Evolutionary conservation across 2,113 vertebrate species (phyloP).

Genomic region (Gymnorhina tibicen): DNA sequence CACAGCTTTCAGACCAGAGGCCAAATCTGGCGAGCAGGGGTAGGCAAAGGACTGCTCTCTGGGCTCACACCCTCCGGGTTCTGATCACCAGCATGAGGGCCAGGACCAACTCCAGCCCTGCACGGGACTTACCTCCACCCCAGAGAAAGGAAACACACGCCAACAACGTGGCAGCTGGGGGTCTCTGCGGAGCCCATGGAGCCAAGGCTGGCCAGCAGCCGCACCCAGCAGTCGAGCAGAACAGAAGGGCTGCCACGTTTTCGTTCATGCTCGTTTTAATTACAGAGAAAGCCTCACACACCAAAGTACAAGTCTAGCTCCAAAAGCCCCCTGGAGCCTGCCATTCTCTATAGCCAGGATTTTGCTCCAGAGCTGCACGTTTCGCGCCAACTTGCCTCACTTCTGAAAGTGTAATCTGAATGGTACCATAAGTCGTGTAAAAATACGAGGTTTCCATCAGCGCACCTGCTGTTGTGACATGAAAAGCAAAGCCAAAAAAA

Average conservation of each 20-base stretch:
- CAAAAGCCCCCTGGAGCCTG: neutral
- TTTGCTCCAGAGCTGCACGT: rapidly evolving
- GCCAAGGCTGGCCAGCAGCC: neutral
- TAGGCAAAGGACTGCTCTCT: neutral
- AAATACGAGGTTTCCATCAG: rapidly evolving
- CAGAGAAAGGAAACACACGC: rapidly evolving
- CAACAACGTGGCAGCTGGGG: rapidly evolving
- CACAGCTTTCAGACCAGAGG: neutral
- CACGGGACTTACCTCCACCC: rapidly evolving
- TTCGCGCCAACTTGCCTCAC: neutral
- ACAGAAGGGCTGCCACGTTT: neutral
- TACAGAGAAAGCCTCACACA: neutral
- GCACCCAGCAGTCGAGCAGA: neutral
- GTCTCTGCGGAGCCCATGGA: rapidly evolving
- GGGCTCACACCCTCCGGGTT: neutral
- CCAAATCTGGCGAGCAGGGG: rapidly evolving
- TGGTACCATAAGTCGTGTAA: neutral
- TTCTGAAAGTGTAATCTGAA: neutral
- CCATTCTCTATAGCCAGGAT: neutral
- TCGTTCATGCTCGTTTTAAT: neutral
- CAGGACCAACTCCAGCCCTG: neutral
- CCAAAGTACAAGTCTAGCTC: neutral
- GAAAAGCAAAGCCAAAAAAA: neutral
- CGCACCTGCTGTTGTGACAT: too few relatives aligned
- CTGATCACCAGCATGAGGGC: rapidly evolving